These are phyloP conservation scores for Chunga burmeisteri DNA, from an alignment of 2,113 vertebrate species.

Conservation along the genomic window DNA sequence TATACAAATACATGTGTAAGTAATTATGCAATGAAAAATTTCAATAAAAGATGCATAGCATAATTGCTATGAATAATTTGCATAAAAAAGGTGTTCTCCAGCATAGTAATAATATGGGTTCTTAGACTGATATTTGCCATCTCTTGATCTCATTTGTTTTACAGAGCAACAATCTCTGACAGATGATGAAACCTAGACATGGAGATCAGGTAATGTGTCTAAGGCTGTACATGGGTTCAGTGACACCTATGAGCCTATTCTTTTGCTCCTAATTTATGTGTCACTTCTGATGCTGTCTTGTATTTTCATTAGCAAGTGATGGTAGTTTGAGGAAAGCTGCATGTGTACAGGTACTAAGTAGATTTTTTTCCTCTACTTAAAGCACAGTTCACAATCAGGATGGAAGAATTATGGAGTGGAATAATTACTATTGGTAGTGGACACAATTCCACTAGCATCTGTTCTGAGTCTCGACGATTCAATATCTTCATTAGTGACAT, in stretches of 20 bases:
- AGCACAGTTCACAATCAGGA: not conserved
- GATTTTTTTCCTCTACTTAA: not conserved
- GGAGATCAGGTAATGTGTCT: not conserved
- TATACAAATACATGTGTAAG: not conserved
- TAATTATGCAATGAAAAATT: not conserved
- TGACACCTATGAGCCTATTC: not conserved
- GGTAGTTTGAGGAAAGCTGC: not conserved
- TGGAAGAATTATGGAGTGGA: not conserved
- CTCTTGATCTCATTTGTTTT: not conserved
- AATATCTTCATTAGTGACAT: not conserved
- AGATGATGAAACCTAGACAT: not conserved
- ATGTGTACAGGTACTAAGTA: not conserved
- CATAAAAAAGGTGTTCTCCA: not conserved
- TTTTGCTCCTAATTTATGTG: not conserved
- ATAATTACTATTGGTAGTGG: not conserved
- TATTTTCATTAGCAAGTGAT: not conserved
- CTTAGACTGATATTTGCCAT: not conserved
- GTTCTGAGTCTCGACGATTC: not conserved
- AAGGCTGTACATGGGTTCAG: not conserved
- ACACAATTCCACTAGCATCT: fast-evolving
- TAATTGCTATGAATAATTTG: not conserved
- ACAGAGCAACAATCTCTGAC: not conserved
- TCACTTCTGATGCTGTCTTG: not conserved
- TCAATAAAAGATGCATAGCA: not conserved
- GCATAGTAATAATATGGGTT: not conserved